A percentile compares a stretch with the other conserved stretches of the same genome.
These are phyloP conservation scores for Spialia ferax DNA, from an alignment of 2,888 invertebrate species.

Conservation along the genomic window DNA sequence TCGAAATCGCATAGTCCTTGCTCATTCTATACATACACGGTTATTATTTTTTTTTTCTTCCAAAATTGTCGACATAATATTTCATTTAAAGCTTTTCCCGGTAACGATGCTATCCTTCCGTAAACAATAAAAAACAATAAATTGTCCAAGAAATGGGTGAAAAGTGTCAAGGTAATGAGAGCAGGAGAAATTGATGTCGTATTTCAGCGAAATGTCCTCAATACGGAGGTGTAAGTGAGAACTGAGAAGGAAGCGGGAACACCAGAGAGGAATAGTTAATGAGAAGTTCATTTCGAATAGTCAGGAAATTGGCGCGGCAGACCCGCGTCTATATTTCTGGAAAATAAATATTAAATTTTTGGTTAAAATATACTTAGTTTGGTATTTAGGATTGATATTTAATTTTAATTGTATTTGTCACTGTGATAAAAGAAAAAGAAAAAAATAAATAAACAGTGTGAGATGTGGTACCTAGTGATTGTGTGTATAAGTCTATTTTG, in stretches of 20 bases:
- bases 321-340: slow-evolving; percentile 15
- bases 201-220: slow-evolving; percentile 21
- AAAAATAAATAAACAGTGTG: no score
- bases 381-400: no score
- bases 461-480: no score
- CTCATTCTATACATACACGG: no score
- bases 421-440: no score
- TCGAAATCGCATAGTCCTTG: no score
- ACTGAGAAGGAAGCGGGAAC: slow-evolving; percentile 25
- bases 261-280: slow-evolving; percentile 32
- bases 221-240: slow-evolving; percentile 29
- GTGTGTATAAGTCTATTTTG: no score
- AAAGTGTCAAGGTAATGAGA: slow-evolving; percentile 12
- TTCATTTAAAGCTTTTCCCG: neutral
- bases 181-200: slow-evolving; percentile 18
- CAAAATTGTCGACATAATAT: no score
- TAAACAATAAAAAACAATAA: no score
- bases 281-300: slow-evolving; percentile 25
- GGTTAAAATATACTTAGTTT: no score
- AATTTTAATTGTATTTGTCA: no score
- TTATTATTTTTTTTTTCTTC: no score
- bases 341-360: neutral
- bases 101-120: neutral
- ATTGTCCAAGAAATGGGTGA: neutral
- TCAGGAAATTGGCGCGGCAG: slow-evolving; percentile 13